Percentiles rank a stretch among this genome's conserved stretches.
Conservation (phyloP, 2,797 vertebrate genomes). For the Anableps anableps region DNA sequence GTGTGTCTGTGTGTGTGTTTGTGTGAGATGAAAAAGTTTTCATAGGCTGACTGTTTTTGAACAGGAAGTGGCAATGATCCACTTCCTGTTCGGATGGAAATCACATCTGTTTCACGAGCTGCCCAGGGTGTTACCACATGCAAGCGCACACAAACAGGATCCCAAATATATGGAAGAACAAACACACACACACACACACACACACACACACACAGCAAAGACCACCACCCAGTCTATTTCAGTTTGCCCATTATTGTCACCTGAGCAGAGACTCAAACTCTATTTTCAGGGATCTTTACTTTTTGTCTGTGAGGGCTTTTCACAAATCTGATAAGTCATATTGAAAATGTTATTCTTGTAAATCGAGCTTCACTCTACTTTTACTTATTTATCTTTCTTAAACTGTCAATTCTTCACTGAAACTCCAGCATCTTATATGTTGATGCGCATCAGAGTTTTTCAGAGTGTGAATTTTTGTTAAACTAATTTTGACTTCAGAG, state of each 20-base stretch:
- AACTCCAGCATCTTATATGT: background rate
- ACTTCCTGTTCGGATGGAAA: conserved; percentile 90
- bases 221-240: conserved; percentile 80
- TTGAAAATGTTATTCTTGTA: conserved; percentile 11
- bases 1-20: conserved; percentile 21
- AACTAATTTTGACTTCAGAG: background rate
- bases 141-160: conserved; percentile 32
- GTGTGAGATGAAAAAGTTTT: conserved; percentile 39
- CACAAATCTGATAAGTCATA: conserved; percentile 45
- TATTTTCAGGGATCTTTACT: conserved; percentile 63
- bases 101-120: conserved; percentile 86
- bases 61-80: conserved; percentile 92
- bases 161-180: conserved; percentile 51
- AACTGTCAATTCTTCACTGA: background rate
- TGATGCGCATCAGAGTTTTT: background rate
- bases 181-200: conserved; percentile 39
- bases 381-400: background rate
- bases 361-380: conserved; percentile 33
- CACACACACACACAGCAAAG: conserved; percentile 43
- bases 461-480: background rate
- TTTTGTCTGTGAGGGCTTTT: conserved; percentile 18
- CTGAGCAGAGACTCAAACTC: conserved; percentile 66
- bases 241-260: conserved; percentile 78
- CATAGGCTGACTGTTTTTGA: conserved; percentile 72
- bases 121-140: conserved; percentile 73